These are phyloP conservation scores for Myopa testacea DNA, from an alignment of 2,888 invertebrate genomes.

Conservation along the genomic window DNA sequence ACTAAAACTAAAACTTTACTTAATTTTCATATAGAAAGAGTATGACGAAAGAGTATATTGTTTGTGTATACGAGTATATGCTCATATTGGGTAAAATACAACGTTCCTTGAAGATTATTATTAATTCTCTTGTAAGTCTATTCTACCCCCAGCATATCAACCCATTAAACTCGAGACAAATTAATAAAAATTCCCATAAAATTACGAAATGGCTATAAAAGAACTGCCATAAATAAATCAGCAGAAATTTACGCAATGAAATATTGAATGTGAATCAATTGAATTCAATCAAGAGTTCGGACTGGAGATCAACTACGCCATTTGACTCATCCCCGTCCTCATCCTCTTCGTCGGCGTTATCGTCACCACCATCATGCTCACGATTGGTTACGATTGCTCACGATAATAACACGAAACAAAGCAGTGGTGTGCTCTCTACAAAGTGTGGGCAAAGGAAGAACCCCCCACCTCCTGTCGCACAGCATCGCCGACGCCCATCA, in stretches of 20 bases:
- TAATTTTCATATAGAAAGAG: too few species aligned
- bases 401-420: neutral
- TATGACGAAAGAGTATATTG: too few species aligned
- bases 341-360: slow-evolving; percentile 11
- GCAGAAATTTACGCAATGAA: slow-evolving; percentile 21
- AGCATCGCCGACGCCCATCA: slow-evolving; percentile 18
- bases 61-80: too few species aligned
- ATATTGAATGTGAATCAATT: slow-evolving; percentile 36
- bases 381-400: neutral
- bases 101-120: too few species aligned
- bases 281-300: slow-evolving; percentile 28
- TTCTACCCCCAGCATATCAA: too few species aligned
- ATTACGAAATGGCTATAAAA: slow-evolving; percentile 11
- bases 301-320: slow-evolving; percentile 25
- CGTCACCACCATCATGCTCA: neutral
- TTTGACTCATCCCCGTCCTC: neutral
- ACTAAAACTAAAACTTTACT: too few species aligned
- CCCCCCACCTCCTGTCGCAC: neutral
- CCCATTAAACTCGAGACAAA: neutral
- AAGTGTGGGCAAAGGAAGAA: too few species aligned
- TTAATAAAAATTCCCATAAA: neutral
- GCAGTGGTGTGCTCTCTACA: neutral
- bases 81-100: too few species aligned
- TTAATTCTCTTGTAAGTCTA: too few species aligned
- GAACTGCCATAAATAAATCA: slow-evolving; percentile 18